Percentiles rank a stretch among this genome's conserved stretches.
Conservation (phyloP, 2,113 vertebrate genomes). For the Oryzias melastigma region DNA sequence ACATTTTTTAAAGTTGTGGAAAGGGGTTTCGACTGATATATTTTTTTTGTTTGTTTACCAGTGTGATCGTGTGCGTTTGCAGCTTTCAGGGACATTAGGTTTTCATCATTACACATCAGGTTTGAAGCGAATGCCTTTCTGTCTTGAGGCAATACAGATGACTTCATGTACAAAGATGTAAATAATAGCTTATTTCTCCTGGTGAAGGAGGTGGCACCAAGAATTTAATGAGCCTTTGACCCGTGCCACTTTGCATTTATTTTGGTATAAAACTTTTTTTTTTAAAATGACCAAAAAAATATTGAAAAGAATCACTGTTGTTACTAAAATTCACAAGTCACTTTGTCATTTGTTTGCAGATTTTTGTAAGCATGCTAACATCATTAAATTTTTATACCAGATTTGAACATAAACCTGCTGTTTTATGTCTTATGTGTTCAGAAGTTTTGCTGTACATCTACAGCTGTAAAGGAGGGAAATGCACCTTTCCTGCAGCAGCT, state of each 20-base stretch:
- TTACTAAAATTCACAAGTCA: constrained; percentile 76
- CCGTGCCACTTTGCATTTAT: constrained; percentile 54
- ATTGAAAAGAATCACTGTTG: constrained; percentile 66
- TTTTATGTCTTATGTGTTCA: constrained; percentile 8
- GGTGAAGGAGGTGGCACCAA: constrained; percentile 32
- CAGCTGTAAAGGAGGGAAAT: constrained; percentile 2
- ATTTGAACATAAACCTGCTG: constrained; percentile 52
- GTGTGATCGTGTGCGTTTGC: constrained; percentile 21
- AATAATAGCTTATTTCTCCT: constrained; percentile 57
- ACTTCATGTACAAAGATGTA: constrained; percentile 55
- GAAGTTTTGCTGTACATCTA: neutral
- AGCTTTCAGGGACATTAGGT: constrained; percentile 25
- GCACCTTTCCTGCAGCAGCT: constrained; percentile 8
- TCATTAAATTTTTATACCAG: constrained; percentile 71
- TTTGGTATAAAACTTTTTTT: constrained; percentile 60
- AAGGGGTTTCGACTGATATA: constrained; percentile 5
- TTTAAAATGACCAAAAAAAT: constrained; percentile 43
- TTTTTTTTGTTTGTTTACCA: constrained; percentile 21
- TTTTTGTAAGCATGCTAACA: constrained; percentile 53
- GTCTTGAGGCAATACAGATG: constrained; percentile 41
- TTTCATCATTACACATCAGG: constrained; percentile 48
- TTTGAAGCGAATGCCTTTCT: constrained; percentile 31
- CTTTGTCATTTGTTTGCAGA: constrained; percentile 62
- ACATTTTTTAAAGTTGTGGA: constrained; percentile 30
- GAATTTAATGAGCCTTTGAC: constrained; percentile 21